phyloP scores from a whole-genome alignment of 2,888 invertebrate species.

The Empis stercorea region DNA sequence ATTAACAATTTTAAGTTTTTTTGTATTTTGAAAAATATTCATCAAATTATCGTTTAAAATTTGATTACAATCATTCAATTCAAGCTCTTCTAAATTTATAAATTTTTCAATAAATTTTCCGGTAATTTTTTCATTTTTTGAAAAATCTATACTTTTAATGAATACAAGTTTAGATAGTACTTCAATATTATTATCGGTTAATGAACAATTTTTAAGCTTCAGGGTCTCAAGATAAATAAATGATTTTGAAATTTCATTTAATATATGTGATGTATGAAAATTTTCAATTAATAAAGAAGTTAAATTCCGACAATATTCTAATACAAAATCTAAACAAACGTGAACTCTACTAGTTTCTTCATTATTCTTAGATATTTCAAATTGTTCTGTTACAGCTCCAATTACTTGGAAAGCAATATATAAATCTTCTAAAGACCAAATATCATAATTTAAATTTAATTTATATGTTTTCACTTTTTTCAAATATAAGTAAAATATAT shows the following conservation, averaged over 20 bases:
- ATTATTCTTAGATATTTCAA: not conserved
- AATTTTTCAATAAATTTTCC: not conserved
- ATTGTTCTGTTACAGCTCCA: not conserved
- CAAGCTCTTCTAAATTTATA: not conserved
- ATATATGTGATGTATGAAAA: not conserved
- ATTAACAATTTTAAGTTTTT: too few relatives aligned
- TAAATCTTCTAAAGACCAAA: not conserved
- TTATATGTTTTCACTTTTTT: not conserved
- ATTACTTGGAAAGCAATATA: not conserved
- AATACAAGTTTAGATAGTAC: not conserved
- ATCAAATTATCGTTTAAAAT: too few relatives aligned
- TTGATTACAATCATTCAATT: not conserved
- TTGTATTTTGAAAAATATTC: too few relatives aligned
- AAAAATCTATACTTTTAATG: not conserved
- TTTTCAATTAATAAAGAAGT: not conserved
- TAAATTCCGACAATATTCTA: not conserved
- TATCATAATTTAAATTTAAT: not conserved
- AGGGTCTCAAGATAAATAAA: not conserved
- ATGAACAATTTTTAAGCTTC: not conserved
- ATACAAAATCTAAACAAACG: not conserved
- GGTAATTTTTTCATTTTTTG: not conserved
- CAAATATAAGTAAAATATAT: not conserved
- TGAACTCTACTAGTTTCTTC: not conserved
- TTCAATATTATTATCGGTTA: not conserved
- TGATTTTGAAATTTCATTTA: not conserved